These are phyloP conservation scores for Tubulanus polymorphus DNA, from an alignment of 2,888 invertebrate species.

Conservation along the genomic window DNA sequence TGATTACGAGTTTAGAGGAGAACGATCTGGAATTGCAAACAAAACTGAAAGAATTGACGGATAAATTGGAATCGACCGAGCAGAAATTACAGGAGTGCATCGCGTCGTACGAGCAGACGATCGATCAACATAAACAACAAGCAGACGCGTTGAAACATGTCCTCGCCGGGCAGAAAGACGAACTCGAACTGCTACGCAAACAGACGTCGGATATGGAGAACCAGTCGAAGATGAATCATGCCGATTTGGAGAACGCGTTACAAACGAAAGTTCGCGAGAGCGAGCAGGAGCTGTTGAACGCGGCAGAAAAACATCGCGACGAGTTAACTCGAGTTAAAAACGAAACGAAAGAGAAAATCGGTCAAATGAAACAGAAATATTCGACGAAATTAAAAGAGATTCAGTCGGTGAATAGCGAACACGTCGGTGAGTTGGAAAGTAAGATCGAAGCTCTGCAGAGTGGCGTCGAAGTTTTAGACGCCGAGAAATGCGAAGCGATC, in stretches of 20 bases:
- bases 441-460: slow-evolving; percentile 5
- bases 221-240: slow-evolving; percentile 20
- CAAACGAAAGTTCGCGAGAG: slow-evolving; percentile 28
- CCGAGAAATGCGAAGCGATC: background rate
- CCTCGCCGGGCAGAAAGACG: slow-evolving; percentile 29
- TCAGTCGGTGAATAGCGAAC: slow-evolving; percentile 23
- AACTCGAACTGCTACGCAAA: slow-evolving; percentile 29
- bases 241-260: slow-evolving; percentile 25
- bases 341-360: slow-evolving; percentile 26
- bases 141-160: background rate
- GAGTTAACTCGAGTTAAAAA: slow-evolving; percentile 24
- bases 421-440: background rate
- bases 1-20: slow-evolving; percentile 24
- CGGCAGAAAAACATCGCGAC: slow-evolving; percentile 17
- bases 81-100: slow-evolving; percentile 38
- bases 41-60: slow-evolving; percentile 30
- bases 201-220: slow-evolving; percentile 18
- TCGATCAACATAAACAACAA: slow-evolving; percentile 29
- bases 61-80: slow-evolving; percentile 33
- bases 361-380: slow-evolving; percentile 39
- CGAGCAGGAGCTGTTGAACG: slow-evolving; percentile 22
- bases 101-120: slow-evolving; percentile 34
- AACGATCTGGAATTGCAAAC: slow-evolving; percentile 37
- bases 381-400: slow-evolving; percentile 35
- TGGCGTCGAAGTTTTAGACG: background rate